phyloP scores from a whole-genome alignment of 2,888 invertebrate genomes.

The Lissocephala sabroskyi region DNA sequence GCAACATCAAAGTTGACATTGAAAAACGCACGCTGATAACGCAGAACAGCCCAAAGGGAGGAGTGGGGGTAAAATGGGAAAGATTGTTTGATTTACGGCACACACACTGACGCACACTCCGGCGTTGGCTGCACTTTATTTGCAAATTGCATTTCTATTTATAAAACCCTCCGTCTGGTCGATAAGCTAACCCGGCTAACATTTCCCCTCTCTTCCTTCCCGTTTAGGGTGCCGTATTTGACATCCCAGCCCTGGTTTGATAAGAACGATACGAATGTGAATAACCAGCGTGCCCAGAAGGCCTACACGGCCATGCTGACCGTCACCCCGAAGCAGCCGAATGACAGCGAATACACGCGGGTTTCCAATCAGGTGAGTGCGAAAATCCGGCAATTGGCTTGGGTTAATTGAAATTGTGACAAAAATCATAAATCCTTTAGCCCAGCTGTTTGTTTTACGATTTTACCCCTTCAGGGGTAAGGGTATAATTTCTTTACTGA shows the following conservation, averaged over 20 bases:
- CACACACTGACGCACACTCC: too few species aligned
- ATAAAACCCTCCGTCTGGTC: slow-evolving; percentile 46
- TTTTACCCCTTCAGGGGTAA: too few species aligned
- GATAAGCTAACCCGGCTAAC: too few species aligned
- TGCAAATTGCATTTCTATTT: slow-evolving; percentile 28
- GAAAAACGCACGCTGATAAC: slow-evolving; percentile 26
- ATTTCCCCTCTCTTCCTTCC: slow-evolving; percentile 19
- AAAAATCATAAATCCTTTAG: too few species aligned
- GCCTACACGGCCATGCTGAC: slow-evolving; percentile 92
- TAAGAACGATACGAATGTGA: slow-evolving; percentile 82
- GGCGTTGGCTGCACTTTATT: too few species aligned
- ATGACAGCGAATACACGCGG: slow-evolving; percentile 83
- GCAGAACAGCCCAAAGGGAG: too few species aligned
- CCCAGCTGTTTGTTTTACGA: too few species aligned
- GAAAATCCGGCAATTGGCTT: neutral
- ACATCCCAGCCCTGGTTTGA: slow-evolving; percentile 89
- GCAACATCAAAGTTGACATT: slow-evolving; percentile 20
- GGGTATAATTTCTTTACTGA: too few species aligned
- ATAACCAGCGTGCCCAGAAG: slow-evolving; percentile 86
- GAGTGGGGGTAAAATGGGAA: too few species aligned
- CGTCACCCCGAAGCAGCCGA: slow-evolving; percentile 87
- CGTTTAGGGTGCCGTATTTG: slow-evolving; percentile 76
- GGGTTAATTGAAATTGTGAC: too few species aligned
- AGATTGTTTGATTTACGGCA: too few species aligned
- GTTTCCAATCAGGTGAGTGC: slow-evolving; percentile 81